Evolutionary conservation across 2,888 invertebrate species (phyloP).

Genomic region (Dolomedes plantarius): DNA sequence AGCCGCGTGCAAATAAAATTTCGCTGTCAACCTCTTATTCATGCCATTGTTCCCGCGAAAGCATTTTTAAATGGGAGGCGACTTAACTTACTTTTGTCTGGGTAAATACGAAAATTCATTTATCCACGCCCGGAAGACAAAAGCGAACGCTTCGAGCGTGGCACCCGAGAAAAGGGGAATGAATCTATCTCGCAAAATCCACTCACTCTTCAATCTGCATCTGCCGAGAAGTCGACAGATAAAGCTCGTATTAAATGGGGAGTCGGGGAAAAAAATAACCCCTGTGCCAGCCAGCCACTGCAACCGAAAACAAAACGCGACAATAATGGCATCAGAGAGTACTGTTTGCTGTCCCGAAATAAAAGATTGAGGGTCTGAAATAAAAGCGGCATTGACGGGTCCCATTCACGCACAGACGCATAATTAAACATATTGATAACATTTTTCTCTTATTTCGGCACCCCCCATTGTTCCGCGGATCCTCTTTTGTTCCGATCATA

Average conservation of each 20-base stretch:
- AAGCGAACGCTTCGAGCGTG: not conserved
- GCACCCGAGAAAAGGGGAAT: not conserved
- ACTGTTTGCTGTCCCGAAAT: not conserved
- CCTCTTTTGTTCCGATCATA: constrained; percentile 55
- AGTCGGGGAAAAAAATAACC: not conserved
- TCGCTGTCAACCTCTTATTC: not conserved
- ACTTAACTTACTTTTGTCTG: constrained; percentile 1
- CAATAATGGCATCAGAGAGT: not conserved
- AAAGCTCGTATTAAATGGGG: not conserved
- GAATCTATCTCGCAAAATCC: not conserved
- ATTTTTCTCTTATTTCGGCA: constrained; percentile 58
- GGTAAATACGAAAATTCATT: constrained; percentile 12
- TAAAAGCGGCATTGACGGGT: constrained; percentile 40
- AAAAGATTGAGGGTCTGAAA: constrained; percentile 31
- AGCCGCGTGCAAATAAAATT: not conserved
- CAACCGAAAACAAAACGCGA: constrained; percentile 5
- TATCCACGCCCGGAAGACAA: not conserved
- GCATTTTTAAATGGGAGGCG: not conserved
- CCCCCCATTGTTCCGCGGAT: constrained; percentile 37
- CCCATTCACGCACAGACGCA: constrained; percentile 45
- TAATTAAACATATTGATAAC: constrained; percentile 70
- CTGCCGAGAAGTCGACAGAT: not conserved
- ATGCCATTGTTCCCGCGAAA: not conserved
- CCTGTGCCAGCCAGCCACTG: not conserved
- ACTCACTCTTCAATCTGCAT: not conserved